phyloP scores from a whole-genome alignment of 2,888 invertebrate species.

The Hedya salicella region DNA sequence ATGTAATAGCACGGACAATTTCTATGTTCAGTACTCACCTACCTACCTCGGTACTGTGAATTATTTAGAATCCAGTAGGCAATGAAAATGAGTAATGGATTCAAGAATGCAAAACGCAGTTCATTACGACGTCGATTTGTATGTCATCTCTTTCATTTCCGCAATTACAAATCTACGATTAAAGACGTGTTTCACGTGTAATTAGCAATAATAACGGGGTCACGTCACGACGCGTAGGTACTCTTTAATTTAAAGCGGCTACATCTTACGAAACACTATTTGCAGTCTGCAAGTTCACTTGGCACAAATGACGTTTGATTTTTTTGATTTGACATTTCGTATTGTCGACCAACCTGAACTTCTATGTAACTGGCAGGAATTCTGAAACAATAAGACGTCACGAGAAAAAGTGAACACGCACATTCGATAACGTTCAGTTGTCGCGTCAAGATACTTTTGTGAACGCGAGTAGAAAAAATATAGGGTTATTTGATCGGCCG shows the following conservation, averaged over 20 bases:
- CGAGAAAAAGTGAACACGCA: conserved; percentile 47
- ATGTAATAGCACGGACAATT: too few relatives aligned
- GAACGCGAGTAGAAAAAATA: conserved; percentile 8
- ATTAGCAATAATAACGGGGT: conserved; percentile 15
- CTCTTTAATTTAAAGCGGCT: neutral
- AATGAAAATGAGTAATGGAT: too few relatives aligned
- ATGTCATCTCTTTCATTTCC: neutral
- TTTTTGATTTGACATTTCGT: conserved; percentile 33
- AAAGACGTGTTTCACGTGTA: too few relatives aligned
- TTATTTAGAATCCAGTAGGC: too few relatives aligned
- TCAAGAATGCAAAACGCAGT: neutral
- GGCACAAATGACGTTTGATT: conserved; percentile 41
- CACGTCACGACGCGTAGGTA: neutral
- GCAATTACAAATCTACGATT: too few relatives aligned
- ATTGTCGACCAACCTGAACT: conserved; percentile 32
- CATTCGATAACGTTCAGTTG: conserved; percentile 40
- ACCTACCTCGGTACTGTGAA: too few relatives aligned
- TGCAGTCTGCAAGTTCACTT: conserved; percentile 32
- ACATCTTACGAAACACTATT: conserved; percentile 18
- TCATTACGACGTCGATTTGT: neutral
- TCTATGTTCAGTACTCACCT: too few relatives aligned
- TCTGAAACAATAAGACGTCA: conserved; percentile 54
- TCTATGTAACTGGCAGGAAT: conserved; percentile 47
- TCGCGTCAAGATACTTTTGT: conserved; percentile 6
- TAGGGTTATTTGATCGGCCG: neutral